phyloP scores from a whole-genome alignment of 2,888 invertebrate species.

The Operophtera brumata region DNA sequence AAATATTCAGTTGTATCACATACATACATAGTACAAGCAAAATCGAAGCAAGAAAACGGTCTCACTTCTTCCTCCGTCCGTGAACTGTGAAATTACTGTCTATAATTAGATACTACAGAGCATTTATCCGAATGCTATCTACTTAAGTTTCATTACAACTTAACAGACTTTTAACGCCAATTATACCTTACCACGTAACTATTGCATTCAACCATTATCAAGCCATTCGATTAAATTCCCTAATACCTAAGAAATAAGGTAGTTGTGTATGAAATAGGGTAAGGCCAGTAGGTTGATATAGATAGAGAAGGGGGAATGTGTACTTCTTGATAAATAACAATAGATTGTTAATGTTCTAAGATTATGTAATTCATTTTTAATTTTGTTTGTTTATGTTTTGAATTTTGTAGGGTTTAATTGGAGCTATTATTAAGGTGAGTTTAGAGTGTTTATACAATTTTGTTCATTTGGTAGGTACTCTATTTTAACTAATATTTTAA shows the following conservation, averaged over 20 bases:
- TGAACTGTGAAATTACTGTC: constrained; percentile 57
- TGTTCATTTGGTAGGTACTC: not conserved
- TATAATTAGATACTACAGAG: constrained; percentile 60
- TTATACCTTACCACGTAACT: constrained; percentile 50
- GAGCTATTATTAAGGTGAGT: constrained; percentile 48
- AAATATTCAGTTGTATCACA: too few species aligned
- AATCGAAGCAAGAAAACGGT: constrained; percentile 2
- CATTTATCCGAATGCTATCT: constrained; percentile 66
- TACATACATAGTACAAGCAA: not conserved
- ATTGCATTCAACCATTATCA: constrained; percentile 20
- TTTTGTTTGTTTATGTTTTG: constrained; percentile 73
- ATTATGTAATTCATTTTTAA: constrained; percentile 73
- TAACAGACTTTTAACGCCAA: constrained; percentile 76
- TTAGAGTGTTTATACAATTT: too few species aligned
- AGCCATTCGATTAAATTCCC: constrained; percentile 27
- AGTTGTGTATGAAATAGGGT: not conserved
- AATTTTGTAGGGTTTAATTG: constrained; percentile 74
- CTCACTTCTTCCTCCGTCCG: constrained; percentile 32
- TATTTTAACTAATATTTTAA: not conserved
- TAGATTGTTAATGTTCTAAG: constrained; percentile 67
- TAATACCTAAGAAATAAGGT: constrained; percentile 35
- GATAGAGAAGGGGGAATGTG: constrained; percentile 63
- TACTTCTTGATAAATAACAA: constrained; percentile 69
- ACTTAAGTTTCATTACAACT: constrained; percentile 73
- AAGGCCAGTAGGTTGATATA: not conserved